Evolutionary conservation across 2,888 invertebrate genomes (phyloP), one percentile per base, ranked within the genome.

Genomic region (Drosophila acutilabella): DNA sequence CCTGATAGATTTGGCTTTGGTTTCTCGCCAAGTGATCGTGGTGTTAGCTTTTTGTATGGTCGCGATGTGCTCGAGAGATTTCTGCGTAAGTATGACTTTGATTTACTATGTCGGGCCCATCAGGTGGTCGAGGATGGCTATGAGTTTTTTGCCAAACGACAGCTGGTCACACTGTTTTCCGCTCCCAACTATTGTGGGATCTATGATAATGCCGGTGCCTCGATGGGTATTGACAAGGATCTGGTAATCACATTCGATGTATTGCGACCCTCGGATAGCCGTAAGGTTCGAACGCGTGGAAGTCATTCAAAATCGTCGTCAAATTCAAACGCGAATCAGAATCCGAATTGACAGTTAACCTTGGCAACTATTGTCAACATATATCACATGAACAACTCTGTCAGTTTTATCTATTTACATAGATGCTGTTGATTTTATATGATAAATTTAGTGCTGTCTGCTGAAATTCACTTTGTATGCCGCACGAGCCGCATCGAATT

Each of bases 221-320:
- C 99, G 98, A 99, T 99, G 99, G 97, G 97, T 67, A 99, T 99
- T 13, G 99, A 99, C 92, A 98, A 98, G 92, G 97, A 98, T 61
- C 94, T 98, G 48, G 97, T 98, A 97, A 98, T 98, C 93, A 98
- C 98, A 74, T 98, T 98, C 23, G 58, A 78, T 33, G 60, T 68
- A 1, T 2, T 77, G 8, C 44, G 33, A 2, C 74, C 74, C 1
- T 6, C 16, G 7, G 23, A 47, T 0, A 50, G 2, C 1, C 54
- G 47, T 1, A 73, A 56, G 18, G 42, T 36, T 7, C 18, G 47
- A 42, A 5, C 18, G 10, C 45, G 51, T 13, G 6, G 8, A 8
- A 11, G 42, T 23, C 36, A 18, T 2, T 1, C 51, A 8, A 56
- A 13, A 8, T 4, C 7, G 2, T 18, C 3, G 1, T 3, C 41